Evolutionary conservation across 2,113 vertebrate species (phyloP).

Genomic region (Python bivittatus): DNA sequence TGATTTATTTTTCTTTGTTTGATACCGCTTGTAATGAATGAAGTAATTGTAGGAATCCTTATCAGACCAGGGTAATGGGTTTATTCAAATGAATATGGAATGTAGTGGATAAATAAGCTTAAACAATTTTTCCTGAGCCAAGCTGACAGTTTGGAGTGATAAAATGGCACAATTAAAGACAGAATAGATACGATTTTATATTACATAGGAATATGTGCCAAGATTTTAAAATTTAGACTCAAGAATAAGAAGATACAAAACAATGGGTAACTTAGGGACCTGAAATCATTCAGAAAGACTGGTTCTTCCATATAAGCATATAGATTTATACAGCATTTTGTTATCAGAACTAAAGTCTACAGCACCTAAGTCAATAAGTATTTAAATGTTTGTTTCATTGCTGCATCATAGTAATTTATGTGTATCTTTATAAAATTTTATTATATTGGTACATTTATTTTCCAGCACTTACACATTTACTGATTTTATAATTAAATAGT

Average conservation of each 20-base stretch:
- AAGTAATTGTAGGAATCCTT: constrained; percentile 32
- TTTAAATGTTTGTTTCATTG: constrained; percentile 1
- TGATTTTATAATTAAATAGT: background rate
- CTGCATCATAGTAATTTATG: background rate
- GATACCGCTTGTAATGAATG: constrained; percentile 30
- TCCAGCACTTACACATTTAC: constrained; percentile 8
- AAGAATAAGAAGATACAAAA: constrained; percentile 45
- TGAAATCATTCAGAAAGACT: constrained; percentile 38
- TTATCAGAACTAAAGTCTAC: constrained; percentile 40
- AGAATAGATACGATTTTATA: constrained; percentile 49
- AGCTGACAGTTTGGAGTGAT: constrained; percentile 50
- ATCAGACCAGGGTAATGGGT: constrained; percentile 13
- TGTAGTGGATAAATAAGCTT: constrained; percentile 9
- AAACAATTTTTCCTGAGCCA: constrained; percentile 45
- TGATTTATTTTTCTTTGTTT: constrained; percentile 43
- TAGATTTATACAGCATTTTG: constrained; percentile 32
- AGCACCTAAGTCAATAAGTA: constrained; percentile 34
- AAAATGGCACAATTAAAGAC: constrained; percentile 52
- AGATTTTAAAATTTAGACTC: constrained; percentile 54
- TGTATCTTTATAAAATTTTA: constrained; percentile 13
- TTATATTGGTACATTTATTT: background rate
- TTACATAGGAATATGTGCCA: constrained; percentile 19
- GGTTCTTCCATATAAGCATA: constrained; percentile 27
- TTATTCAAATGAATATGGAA: background rate
- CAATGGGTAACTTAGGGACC: constrained; percentile 42